Evolutionary conservation across 2,888 invertebrate genomes (phyloP).

Genomic region (Sphecodes monilicornis): DNA sequence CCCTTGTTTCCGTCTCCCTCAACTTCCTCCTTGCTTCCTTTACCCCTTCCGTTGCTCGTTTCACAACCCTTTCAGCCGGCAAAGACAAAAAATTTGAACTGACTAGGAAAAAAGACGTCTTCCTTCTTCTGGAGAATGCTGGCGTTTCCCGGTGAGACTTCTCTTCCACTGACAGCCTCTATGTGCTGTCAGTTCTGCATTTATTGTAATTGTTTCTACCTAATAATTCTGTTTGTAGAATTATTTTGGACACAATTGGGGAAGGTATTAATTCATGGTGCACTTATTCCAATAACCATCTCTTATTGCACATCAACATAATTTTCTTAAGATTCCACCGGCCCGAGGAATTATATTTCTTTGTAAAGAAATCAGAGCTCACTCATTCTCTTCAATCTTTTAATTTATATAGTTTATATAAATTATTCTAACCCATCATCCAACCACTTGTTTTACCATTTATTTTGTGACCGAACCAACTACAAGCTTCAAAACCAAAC

Average conservation of each 20-base stretch:
- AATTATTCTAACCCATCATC: background rate
- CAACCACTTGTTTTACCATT: background rate
- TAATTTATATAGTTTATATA: background rate
- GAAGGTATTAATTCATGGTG: no score
- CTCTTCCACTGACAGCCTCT: background rate
- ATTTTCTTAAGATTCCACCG: background rate
- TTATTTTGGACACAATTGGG: no score
- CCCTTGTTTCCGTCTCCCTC: conserved; percentile 48
- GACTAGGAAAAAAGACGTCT: conserved; percentile 59
- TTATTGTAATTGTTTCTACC: background rate
- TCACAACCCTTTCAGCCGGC: conserved; percentile 68
- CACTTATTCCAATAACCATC: no score
- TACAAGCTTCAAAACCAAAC: no score
- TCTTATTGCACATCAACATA: background rate
- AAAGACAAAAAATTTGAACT: conserved; percentile 63
- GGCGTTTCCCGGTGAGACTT: conserved; percentile 62
- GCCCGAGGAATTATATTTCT: no score
- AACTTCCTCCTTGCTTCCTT: conserved; percentile 19
- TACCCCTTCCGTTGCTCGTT: conserved; percentile 36
- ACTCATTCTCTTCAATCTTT: no score
- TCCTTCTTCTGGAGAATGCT: conserved; percentile 57
- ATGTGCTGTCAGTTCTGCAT: background rate
- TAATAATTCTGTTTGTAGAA: background rate
- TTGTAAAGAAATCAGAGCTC: no score
- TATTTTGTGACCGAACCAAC: background rate